Conservation (phyloP, 2,113 vertebrate species). For the Limanda limanda region DNA sequence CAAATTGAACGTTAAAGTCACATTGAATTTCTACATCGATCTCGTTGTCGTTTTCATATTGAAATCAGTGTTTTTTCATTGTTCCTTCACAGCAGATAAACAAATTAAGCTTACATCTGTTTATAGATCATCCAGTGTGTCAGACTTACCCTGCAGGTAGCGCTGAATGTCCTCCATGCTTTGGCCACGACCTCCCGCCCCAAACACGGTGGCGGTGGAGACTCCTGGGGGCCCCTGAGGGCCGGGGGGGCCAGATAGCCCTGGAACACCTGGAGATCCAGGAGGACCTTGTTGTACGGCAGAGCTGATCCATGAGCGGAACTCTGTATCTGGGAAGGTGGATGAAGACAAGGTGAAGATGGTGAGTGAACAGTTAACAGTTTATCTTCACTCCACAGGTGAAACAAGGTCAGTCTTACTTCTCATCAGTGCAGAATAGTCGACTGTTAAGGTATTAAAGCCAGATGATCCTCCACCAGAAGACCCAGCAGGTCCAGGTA, state of each 20-base stretch:
- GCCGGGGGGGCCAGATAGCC: constrained; percentile 72
- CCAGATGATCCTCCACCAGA: constrained; percentile 39
- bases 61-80: too few relatives aligned
- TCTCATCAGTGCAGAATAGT: constrained; percentile 67
- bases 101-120: too few relatives aligned
- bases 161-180: constrained; percentile 87
- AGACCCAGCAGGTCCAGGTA: constrained; percentile 77
- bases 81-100: too few relatives aligned
- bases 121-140: not conserved
- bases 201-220: constrained; percentile 61
- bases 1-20: too few relatives aligned
- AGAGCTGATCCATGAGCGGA: constrained; percentile 67
- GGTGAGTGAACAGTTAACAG: not conserved
- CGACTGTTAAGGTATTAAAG: constrained; percentile 41
- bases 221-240: constrained; percentile 80
- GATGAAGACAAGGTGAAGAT: not conserved
- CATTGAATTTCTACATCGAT: too few relatives aligned
- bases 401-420: constrained; percentile 49
- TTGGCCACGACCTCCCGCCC: constrained; percentile 70
- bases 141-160: constrained; percentile 89
- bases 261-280: constrained; percentile 83
- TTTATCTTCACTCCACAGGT: not conserved
- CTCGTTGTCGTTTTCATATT: too few relatives aligned
- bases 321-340: constrained; percentile 60
- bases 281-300: constrained; percentile 50